Percentiles rank a stretch among this genome's conserved stretches.
phyloP scores from a whole-genome alignment of 2,888 invertebrate genomes.

The Drosophila kuntzei region DNA sequence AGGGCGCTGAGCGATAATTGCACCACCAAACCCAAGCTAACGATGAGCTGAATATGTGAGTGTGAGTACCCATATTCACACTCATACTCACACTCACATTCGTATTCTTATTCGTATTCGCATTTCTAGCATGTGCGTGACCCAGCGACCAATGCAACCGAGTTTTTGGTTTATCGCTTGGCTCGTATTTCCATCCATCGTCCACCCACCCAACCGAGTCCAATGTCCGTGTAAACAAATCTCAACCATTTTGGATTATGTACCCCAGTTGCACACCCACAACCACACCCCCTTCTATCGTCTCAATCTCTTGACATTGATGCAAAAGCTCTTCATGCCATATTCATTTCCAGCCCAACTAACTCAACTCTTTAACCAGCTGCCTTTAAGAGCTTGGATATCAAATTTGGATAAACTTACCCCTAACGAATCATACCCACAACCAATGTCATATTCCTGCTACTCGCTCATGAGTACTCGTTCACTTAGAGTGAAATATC shows the following conservation, averaged over 20 bases:
- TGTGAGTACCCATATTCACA: constrained; percentile 8
- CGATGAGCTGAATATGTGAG: constrained; percentile 10
- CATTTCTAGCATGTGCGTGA: constrained; percentile 25
- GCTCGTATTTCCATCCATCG: constrained; percentile 5
- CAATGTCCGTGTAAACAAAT: constrained; percentile 53
- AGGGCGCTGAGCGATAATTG: constrained; percentile 73
- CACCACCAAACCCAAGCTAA: constrained; percentile 54
- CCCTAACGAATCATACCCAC: constrained; percentile 11
- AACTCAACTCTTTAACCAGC: constrained; percentile 30
- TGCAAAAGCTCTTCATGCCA: constrained; percentile 6
- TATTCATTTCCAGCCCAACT: constrained; percentile 8
- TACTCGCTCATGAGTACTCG: neutral
- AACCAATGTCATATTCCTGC: neutral
- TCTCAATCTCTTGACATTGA: neutral
- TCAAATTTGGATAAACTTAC: constrained; percentile 28
- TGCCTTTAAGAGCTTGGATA: constrained; percentile 23
- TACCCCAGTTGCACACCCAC: neutral
- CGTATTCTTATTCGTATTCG: neutral
- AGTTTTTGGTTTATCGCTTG: constrained; percentile 17
- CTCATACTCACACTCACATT: neutral
- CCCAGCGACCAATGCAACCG: constrained; percentile 51
- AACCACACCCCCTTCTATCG: neutral
- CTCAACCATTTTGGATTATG: constrained; percentile 58
- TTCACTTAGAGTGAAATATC: constrained; percentile 1
- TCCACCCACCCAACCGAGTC: constrained; percentile 6